Percentiles rank a stretch among this genome's conserved stretches.
These are phyloP conservation scores for Characodon lateralis DNA, from an alignment of 2,797 vertebrate species.

Conservation along the genomic window DNA sequence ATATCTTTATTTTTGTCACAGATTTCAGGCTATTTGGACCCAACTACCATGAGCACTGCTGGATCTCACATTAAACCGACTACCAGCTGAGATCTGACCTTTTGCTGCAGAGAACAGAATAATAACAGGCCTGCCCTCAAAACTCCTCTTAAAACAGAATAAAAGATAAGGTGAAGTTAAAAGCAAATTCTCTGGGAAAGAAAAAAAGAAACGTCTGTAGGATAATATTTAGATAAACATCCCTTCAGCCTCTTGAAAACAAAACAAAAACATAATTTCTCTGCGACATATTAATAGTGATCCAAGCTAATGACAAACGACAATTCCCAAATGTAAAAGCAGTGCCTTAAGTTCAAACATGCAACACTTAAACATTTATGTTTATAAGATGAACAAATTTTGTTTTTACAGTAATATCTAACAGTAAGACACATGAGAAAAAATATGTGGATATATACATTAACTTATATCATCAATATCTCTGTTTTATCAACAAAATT, in stretches of 20 bases:
- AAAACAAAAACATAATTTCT: constrained; percentile 53
- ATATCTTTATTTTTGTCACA: constrained; percentile 9
- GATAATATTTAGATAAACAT: constrained; percentile 42
- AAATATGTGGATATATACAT: constrained; percentile 75
- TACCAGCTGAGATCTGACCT: constrained; percentile 36
- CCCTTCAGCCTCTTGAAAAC: constrained; percentile 30
- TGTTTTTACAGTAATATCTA: constrained; percentile 64
- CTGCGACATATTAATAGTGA: constrained; percentile 65
- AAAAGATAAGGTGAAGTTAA: constrained; percentile 14
- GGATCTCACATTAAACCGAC: constrained; percentile 35
- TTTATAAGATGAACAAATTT: constrained; percentile 59
- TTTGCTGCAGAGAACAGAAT: constrained; percentile 29
- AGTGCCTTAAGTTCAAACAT: constrained; percentile 53
- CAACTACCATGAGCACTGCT: constrained; percentile 7
- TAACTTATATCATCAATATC: constrained; percentile 80
- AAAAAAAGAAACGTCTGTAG: constrained; percentile 15
- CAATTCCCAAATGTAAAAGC: constrained; percentile 46
- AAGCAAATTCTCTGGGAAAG: constrained; percentile 48
- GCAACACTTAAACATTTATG: constrained; percentile 73
- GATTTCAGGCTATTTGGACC: constrained; percentile 11
- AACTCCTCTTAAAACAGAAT: constrained; percentile 36
- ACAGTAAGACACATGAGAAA: constrained; percentile 75
- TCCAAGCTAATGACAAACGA: constrained; percentile 66
- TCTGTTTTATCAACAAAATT: constrained; percentile 77
- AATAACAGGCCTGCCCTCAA: constrained; percentile 15